Evolutionary conservation across 2,797 vertebrate genomes (phyloP).

Genomic region (Knipowitschia caucasica): DNA sequence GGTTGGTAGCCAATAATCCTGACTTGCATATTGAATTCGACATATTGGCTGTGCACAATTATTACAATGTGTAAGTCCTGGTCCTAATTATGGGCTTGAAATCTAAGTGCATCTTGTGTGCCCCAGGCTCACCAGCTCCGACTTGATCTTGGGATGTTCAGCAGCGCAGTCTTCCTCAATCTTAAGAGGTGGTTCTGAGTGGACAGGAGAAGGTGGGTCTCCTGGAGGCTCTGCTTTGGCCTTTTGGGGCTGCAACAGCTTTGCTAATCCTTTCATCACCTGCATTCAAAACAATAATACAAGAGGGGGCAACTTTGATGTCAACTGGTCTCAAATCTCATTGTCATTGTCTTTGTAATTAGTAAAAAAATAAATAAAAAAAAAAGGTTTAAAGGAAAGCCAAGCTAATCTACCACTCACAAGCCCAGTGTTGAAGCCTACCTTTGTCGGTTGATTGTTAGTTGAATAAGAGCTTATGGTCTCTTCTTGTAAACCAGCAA

Average conservation of each 20-base stretch:
- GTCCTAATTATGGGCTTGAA: not conserved
- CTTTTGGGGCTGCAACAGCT: not conserved
- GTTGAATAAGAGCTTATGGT: too few species aligned
- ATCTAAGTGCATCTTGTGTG: not conserved
- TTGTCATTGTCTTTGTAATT: too few species aligned
- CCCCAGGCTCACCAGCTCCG: slow-evolving; percentile 27
- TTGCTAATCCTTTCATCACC: not conserved
- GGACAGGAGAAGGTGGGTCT: not conserved
- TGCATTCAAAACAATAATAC: not conserved
- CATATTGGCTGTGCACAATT: too few species aligned
- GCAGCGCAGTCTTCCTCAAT: not conserved
- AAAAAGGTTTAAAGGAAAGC: too few species aligned
- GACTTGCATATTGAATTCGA: too few species aligned
- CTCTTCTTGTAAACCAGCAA: too few species aligned
- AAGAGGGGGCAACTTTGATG: not conserved
- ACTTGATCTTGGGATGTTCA: rapidly evolving
- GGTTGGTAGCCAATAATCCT: too few species aligned
- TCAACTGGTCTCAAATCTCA: too few species aligned
- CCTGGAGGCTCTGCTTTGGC: not conserved
- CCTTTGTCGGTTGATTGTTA: too few species aligned
- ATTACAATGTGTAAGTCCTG: not conserved
- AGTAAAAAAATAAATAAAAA: too few species aligned
- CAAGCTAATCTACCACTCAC: too few species aligned
- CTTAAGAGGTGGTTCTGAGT: not conserved
- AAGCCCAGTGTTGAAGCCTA: too few species aligned